These are phyloP conservation scores for Pseudomyrmex concolor DNA, from an alignment of 1,140 invertebrate genomes.

Conservation along the genomic window DNA sequence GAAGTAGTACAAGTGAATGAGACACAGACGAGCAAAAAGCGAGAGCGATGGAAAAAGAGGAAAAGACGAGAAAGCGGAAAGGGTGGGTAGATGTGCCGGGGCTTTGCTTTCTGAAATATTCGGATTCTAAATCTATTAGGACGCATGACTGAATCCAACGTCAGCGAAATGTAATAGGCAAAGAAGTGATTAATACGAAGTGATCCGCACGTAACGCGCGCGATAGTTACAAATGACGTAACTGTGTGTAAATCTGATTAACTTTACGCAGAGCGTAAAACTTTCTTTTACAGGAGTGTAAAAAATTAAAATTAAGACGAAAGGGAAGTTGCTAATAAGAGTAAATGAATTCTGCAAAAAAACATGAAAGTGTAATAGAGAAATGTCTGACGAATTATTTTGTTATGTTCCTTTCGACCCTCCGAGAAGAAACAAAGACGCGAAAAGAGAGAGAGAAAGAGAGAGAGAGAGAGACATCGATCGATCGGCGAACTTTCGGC, in stretches of 20 bases:
- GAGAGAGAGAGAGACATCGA: neutral
- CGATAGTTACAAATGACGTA: neutral
- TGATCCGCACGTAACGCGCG: neutral
- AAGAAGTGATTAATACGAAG: neutral
- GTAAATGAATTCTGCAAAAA: neutral
- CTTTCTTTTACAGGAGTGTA: no score
- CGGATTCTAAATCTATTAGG: slow-evolving; percentile 18
- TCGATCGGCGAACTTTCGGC: slow-evolving; percentile 2
- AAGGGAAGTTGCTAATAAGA: no score
- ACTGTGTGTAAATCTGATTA: no score
- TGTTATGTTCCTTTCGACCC: neutral
- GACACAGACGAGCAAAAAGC: slow-evolving; percentile 42
- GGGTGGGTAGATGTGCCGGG: neutral
- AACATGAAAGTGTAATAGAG: neutral
- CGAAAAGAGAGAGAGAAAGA: neutral
- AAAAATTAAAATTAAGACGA: no score
- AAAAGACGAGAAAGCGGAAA: neutral
- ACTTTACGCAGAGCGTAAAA: no score
- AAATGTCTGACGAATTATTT: neutral
- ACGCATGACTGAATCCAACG: slow-evolving; percentile 3
- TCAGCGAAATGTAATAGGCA: slow-evolving; percentile 1
- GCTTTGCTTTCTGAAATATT: slow-evolving; percentile 48
- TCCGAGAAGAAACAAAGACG: neutral
- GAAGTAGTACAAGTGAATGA: slow-evolving; percentile 51
- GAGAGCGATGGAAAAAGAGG: slow-evolving; percentile 24